Conservation (phyloP, 2,888 invertebrate species). For the Chaitophorus viminalis region DNA sequence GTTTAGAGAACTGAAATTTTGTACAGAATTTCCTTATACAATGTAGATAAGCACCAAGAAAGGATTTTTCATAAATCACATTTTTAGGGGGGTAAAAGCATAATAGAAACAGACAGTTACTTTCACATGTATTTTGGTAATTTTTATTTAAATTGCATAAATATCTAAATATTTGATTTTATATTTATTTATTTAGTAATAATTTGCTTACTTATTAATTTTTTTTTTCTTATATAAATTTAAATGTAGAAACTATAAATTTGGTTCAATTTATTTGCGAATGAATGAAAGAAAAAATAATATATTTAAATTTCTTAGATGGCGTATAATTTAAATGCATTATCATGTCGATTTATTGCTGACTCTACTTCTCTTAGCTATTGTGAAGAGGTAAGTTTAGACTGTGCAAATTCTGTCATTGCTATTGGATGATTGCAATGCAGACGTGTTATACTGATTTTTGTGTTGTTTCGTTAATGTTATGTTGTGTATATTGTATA, state of each 20-base stretch:
- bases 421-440: neutral
- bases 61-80: too few species aligned
- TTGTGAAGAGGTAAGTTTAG: constrained; percentile 38
- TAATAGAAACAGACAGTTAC: too few species aligned
- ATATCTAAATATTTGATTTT: too few species aligned
- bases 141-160: too few species aligned
- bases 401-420: neutral
- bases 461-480: constrained; percentile 15
- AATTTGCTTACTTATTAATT: too few species aligned
- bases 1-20: too few species aligned
- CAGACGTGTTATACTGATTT: neutral
- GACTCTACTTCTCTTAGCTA: constrained; percentile 16
- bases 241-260: neutral
- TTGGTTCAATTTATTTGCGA: neutral
- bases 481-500: neutral
- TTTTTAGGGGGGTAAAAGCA: too few species aligned
- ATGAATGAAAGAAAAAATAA: neutral
- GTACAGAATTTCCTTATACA: too few species aligned
- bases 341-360: constrained; percentile 13
- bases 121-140: too few species aligned
- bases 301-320: constrained; percentile 37
- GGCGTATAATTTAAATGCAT: constrained; percentile 46
- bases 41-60: too few species aligned
- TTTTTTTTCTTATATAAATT: too few species aligned
- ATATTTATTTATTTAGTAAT: too few species aligned